Conservation (phyloP, 2,888 invertebrate genomes). For the Lycophotia porphyrea region DNA sequence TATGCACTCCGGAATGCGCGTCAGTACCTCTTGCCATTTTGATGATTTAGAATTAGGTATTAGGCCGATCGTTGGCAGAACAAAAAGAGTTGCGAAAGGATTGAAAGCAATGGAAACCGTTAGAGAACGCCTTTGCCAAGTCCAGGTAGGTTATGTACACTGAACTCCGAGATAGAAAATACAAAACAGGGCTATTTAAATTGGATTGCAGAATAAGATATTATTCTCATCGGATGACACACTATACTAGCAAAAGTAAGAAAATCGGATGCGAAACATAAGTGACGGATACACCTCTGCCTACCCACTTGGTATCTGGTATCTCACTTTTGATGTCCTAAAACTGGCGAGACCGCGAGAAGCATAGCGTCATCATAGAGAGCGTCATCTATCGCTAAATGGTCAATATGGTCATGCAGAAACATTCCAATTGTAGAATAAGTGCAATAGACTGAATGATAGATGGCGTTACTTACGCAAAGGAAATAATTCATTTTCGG, state of each 20-base stretch:
- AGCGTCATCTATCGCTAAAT: slow-evolving; percentile 17
- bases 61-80: background rate
- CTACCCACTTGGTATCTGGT: background rate
- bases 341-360: background rate
- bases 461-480: background rate
- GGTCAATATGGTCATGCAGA: background rate
- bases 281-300: background rate
- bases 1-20: background rate
- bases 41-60: background rate
- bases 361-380: slow-evolving; percentile 24
- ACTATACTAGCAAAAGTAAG: background rate
- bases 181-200: no score
- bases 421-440: background rate
- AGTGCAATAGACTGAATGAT: background rate
- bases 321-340: background rate
- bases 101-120: background rate
- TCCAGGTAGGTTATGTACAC: background rate
- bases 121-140: background rate
- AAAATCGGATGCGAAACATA: background rate
- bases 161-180: background rate
- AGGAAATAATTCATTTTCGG: background rate
- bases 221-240: background rate
- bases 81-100: background rate
- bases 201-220: background rate
- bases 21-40: background rate